These are phyloP conservation scores for Drosophila pseudoobscura DNA, from an alignment of 1,140 invertebrate species.

Conservation along the genomic window DNA sequence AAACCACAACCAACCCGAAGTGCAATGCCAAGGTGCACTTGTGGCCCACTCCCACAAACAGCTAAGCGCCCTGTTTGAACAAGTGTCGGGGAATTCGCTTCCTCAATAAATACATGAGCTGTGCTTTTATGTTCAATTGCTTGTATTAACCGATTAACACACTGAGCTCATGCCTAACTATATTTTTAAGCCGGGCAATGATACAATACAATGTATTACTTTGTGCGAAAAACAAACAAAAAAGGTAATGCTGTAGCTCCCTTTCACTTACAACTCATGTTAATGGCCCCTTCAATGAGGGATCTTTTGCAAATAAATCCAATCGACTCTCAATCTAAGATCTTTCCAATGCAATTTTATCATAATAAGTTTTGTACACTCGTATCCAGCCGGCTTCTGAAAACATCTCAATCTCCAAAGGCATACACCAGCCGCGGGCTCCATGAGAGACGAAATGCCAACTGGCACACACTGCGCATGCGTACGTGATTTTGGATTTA, in stretches of 20 bases:
- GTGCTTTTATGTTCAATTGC: slow-evolving; percentile 58
- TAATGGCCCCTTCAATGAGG: slow-evolving; percentile 31
- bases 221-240: slow-evolving; percentile 1
- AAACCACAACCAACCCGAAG: slow-evolving; percentile 6
- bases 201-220: slow-evolving; percentile 22
- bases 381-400: background rate
- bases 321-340: slow-evolving; percentile 26
- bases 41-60: slow-evolving; percentile 32
- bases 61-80: slow-evolving; percentile 49
- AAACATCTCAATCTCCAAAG: slow-evolving; percentile 61
- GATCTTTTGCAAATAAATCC: slow-evolving; percentile 1
- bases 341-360: slow-evolving; percentile 50
- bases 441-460: slow-evolving; percentile 37
- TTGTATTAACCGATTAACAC: slow-evolving; percentile 64
- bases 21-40: slow-evolving; percentile 46
- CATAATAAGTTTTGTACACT: slow-evolving; percentile 38
- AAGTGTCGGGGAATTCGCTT: slow-evolving; percentile 48
- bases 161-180: slow-evolving; percentile 68
- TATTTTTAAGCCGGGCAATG: slow-evolving; percentile 28
- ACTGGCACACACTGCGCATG: slow-evolving; percentile 38
- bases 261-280: slow-evolving; percentile 61
- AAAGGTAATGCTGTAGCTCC: slow-evolving; percentile 31
- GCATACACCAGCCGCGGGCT: slow-evolving; percentile 18
- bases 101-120: slow-evolving; percentile 44
- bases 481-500: slow-evolving; percentile 67